Base-by-base conservation (phyloP, 2,888 invertebrate genomes). In the Acanthoscelides obtectus region DNA sequence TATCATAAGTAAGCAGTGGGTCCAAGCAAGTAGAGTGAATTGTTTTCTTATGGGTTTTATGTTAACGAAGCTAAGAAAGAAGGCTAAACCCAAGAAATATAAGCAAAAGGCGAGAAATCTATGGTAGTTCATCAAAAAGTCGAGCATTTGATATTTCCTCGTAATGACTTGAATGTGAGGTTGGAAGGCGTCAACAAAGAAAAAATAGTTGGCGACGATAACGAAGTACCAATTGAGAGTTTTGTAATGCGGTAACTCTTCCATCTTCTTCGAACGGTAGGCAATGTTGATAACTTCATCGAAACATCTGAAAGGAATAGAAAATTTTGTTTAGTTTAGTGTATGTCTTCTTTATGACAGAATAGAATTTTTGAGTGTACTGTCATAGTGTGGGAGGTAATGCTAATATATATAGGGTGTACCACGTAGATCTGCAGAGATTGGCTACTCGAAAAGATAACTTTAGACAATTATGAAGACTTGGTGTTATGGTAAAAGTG, bases 251-350 rank as follows among this genome's bases (percentile, higher is more conserved):
- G 80, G 81, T 87, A 99, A 98, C 96, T 97, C 97, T 78, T 99
- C 89, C 5, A 98, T 94, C 75, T 96, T 92, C 86, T 99, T 99
- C 19, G 98, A 97, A 22, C 96, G 94, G 84, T 98, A 97, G 4
- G 98, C 99, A 83, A 99, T 99, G 81, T 95, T 96, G 86, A 99
- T 98, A 77, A 99, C 97, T 88, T 99, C 99, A 84, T 96, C 94
- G 86, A 98, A 99, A 86, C 99, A 99, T 45, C 45, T 45, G 45
- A 45, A 45, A 45, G 17, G 5, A 45, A 45, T 45, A 45, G 17
- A n/a, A n/a, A n/a, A n/a, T n/a, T n/a, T n/a, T n/a, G n/a, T n/a
- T n/a, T n/a, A n/a, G n/a, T n/a, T n/a, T n/a, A n/a, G n/a, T n/a
- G n/a, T n/a, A n/a, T n/a, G n/a, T n/a, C n/a, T n/a, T n/a, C n/a